Base-by-base conservation (phyloP, 2,113 vertebrate genomes). In the Lepus timidus region DNA sequence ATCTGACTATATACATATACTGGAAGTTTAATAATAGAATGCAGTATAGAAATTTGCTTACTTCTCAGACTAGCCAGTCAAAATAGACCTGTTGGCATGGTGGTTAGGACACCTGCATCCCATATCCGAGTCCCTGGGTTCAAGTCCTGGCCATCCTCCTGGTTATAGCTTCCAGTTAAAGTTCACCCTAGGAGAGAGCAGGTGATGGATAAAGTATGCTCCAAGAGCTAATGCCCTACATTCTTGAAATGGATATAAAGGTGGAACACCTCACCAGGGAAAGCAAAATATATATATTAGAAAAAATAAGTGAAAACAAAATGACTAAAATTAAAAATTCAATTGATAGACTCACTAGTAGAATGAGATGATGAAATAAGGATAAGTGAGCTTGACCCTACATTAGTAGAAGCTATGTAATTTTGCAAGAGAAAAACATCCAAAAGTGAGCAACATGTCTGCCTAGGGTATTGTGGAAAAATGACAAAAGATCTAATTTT, bases 331-430 rank as follows among this genome's bases (percentile, higher is more conserved):
- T n/a, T 75, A 39, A 51, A 95, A 85, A 58, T 58, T 17, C 1
- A 81, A 33, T 9, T 11, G 3, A 73, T 71, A 4, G 33, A 58
- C 4, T 44, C 55, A 71, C 29, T 39, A 78, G 22, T 2, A 70
- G 16, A 64, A 67, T 6, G 25, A 92, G 22, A 55, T 64, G 4
- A 76, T 71, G 10, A 85, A 49, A 17, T 29, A 83, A 75, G 22
- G 90, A n/a, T 70, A 49, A 76, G 44, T 25, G 61, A 87, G 51
- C 19, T 61, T 92, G 49, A 95, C 78, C 16, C 11, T 84, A 64
- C 14, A 64, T 84, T 29, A 78, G 36, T 19, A 55, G 29, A 88
- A 79, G 52, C 17, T 12, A 71, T 29, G 12, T 29, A 82, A 23
- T 52, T 88, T 88, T 3, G 22, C 62, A 7, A 64, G 22, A 64